Conservation (phyloP, 2,888 invertebrate species). For the Incurvaria masculella region DNA sequence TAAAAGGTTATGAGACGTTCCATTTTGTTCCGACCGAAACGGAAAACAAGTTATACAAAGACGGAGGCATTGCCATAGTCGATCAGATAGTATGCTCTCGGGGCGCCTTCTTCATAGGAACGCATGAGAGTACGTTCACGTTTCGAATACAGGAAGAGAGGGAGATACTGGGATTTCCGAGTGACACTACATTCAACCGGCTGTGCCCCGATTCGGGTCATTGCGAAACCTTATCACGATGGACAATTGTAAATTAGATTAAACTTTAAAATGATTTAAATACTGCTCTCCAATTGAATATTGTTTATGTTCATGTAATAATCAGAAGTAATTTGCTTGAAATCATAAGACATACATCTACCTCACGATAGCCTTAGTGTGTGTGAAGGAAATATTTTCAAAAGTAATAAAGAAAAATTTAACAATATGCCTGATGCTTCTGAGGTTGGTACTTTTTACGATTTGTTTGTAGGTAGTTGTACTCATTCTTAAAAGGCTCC, state of each 20-base stretch:
- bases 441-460: too few species aligned
- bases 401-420: too few species aligned
- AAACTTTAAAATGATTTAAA: background rate
- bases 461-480: too few species aligned
- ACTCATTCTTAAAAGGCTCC: too few species aligned
- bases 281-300: too few species aligned
- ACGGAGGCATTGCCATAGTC: slow-evolving; percentile 88
- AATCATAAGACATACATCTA: too few species aligned
- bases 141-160: slow-evolving; percentile 97
- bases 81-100: slow-evolving; percentile 95
- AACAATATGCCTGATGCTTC: too few species aligned
- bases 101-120: slow-evolving; percentile 85
- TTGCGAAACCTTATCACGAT: slow-evolving; percentile 74
- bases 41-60: slow-evolving; percentile 58
- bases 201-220: slow-evolving; percentile 62
- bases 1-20: slow-evolving; percentile 28
- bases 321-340: too few species aligned
- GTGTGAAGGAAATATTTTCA: too few species aligned
- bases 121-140: slow-evolving; percentile 93
- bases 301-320: too few species aligned
- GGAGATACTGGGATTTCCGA: slow-evolving; percentile 86
- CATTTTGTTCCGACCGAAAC: slow-evolving; percentile 37
- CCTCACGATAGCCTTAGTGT: too few species aligned
- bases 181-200: slow-evolving; percentile 82
- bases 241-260: slow-evolving; percentile 65